A percentile compares a stretch with the other conserved stretches of the same genome.
phyloP scores from a whole-genome alignment of 2,888 invertebrate genomes.

The Spatulosminthurus flaviceps region DNA sequence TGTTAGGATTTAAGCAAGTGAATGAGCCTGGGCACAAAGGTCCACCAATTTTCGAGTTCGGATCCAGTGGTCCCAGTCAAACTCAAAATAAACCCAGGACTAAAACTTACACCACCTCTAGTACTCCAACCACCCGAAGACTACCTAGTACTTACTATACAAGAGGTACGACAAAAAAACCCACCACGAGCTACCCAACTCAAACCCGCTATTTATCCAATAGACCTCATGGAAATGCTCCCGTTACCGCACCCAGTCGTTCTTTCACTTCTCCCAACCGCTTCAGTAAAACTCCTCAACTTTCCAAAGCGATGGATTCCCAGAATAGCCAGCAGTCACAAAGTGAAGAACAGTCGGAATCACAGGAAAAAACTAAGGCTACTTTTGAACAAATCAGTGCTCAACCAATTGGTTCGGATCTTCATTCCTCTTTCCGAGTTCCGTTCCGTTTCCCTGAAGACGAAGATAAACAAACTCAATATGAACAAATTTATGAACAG shows the following conservation, averaged over 20 bases:
- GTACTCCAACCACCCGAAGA: neutral
- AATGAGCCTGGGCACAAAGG: conserved; percentile 28
- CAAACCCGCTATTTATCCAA: conserved; percentile 25
- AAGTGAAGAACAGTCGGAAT: neutral
- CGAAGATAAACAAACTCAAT: conserved; percentile 26
- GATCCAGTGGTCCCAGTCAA: neutral
- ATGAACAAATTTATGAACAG: conserved; percentile 11
- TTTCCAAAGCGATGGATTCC: neutral
- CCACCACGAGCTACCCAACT: neutral
- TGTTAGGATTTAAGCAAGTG: conserved; percentile 32
- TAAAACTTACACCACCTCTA: neutral
- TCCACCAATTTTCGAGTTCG: conserved; percentile 41
- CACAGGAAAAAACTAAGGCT: neutral
- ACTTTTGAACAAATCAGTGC: conserved; percentile 43
- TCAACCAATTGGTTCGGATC: conserved; percentile 24
- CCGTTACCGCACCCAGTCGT: neutral
- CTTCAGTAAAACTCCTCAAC: neutral
- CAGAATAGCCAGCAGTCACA: neutral
- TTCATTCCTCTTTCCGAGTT: conserved; percentile 30
- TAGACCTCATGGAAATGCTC: conserved; percentile 21
- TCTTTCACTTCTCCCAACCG: neutral
- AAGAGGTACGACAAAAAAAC: neutral
- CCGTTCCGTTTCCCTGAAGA: conserved; percentile 38
- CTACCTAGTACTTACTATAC: neutral
- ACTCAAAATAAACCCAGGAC: too few species aligned